Percentiles rank a stretch among this genome's conserved stretches.
Evolutionary conservation across 1,140 invertebrate genomes (phyloP).

Genomic region (Drosophila virilis): DNA sequence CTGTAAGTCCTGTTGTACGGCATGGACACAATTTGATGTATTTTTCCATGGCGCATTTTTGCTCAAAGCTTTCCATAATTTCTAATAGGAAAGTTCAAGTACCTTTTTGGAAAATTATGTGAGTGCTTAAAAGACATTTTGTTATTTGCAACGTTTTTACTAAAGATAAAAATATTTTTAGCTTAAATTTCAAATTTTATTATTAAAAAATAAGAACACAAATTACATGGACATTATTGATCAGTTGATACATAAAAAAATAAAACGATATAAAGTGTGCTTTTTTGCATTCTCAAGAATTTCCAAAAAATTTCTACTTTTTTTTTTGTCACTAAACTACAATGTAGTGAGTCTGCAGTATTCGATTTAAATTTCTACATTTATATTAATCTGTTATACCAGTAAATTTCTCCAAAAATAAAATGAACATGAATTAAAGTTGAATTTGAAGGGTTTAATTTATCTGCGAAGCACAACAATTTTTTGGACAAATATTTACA

Average conservation of each 20-base stretch:
- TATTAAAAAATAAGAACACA: conserved; percentile 33
- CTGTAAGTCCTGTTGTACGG: conserved; percentile 5
- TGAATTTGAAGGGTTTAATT: conserved; percentile 2
- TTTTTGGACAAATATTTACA: conserved; percentile 39
- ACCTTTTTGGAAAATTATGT: neutral
- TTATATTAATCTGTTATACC: conserved; percentile 1
- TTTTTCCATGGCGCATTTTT: neutral
- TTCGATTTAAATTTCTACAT: conserved; percentile 15
- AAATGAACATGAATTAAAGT: conserved; percentile 8
- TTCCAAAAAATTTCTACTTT: conserved; percentile 21
- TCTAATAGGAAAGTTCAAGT: neutral
- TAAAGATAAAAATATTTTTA: too few relatives aligned
- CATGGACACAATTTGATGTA: neutral
- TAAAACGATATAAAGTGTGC: conserved; percentile 13
- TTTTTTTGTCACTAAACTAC: conserved; percentile 25
- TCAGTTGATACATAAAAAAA: conserved; percentile 19
- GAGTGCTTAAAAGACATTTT: too few relatives aligned
- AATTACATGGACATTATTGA: conserved; percentile 24
- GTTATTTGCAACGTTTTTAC: too few relatives aligned
- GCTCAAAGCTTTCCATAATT: neutral
- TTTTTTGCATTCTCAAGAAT: conserved; percentile 28
- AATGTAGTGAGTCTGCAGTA: conserved; percentile 7
- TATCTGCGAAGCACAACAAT: conserved; percentile 9
- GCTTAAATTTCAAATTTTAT: conserved; percentile 38
- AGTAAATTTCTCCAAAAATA: conserved; percentile 4